A percentile compares a stretch with the other conserved stretches of the same genome.
phyloP scores from a whole-genome alignment of 2,888 invertebrate species.

The Agapetus fuscipes region DNA sequence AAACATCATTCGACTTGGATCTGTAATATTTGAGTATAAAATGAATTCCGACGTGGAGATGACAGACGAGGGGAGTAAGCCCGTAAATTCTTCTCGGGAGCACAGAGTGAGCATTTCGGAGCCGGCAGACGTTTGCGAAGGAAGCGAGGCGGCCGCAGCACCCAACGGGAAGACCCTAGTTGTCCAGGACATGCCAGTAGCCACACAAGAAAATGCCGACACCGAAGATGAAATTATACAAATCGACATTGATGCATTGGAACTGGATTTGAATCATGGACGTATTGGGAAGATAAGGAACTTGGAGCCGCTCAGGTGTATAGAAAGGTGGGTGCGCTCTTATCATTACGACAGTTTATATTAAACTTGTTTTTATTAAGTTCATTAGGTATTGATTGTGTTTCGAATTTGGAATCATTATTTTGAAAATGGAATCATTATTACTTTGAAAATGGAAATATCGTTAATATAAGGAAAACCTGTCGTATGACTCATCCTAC shows the following conservation, averaged over 20 bases:
- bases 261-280: slow-evolving; percentile 85
- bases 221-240: slow-evolving; percentile 38
- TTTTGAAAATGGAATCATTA: too few relatives aligned
- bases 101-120: background rate
- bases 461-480: too few relatives aligned
- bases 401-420: too few relatives aligned
- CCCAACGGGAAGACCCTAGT: background rate
- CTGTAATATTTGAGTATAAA: too few relatives aligned
- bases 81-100: background rate
- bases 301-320: slow-evolving; percentile 62
- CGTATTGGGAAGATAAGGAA: slow-evolving; percentile 77
- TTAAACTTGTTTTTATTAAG: too few relatives aligned
- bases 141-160: too few relatives aligned
- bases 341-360: too few relatives aligned
- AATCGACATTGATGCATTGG: slow-evolving; percentile 55
- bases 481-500: too few relatives aligned
- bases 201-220: background rate
- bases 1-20: too few relatives aligned
- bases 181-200: background rate
- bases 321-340: slow-evolving; percentile 53
- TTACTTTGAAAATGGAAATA: too few relatives aligned
- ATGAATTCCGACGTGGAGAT: too few relatives aligned
- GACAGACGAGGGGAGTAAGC: background rate
- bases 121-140: background rate
- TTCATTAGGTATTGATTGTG: too few relatives aligned